phyloP scores from a whole-genome alignment of 2,113 vertebrate genomes.

The Spheniscus mendiculus region DNA sequence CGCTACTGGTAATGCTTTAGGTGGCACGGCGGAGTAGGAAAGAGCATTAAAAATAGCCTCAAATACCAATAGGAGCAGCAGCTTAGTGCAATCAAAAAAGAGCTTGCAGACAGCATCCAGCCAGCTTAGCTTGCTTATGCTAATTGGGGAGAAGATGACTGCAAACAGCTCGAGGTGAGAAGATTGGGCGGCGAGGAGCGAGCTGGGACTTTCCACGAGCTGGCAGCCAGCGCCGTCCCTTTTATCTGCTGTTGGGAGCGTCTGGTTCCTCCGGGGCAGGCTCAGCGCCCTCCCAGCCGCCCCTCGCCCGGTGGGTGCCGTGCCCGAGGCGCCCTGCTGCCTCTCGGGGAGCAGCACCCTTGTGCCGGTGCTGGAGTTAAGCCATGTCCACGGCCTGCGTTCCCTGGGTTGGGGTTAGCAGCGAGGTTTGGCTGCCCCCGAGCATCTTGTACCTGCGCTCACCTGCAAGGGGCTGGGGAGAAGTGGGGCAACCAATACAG shows the following conservation, averaged over 20 bases:
- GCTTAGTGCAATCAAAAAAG: neutral
- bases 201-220: constrained; percentile 18
- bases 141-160: neutral
- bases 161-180: constrained; percentile 26
- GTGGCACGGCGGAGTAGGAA: neutral
- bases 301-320: neutral
- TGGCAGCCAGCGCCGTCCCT: neutral
- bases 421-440: neutral
- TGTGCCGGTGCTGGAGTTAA: neutral
- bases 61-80: neutral
- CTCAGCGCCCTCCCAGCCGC: neutral
- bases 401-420: neutral
- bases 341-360: neutral
- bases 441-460: neutral
- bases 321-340: fast-evolving
- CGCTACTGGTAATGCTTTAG: neutral
- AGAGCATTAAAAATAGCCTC: neutral
- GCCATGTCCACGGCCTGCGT: fast-evolving
- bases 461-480: neutral
- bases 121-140: neutral
- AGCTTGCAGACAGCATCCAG: neutral
- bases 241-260: neutral
- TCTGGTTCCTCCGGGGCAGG: neutral
- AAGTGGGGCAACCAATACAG: neutral
- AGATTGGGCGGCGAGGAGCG: fast-evolving